Percentiles rank a stretch among this genome's conserved stretches.
Evolutionary conservation across 1,140 invertebrate genomes (phyloP).

Genomic region (Lordiphosa mommai): DNA sequence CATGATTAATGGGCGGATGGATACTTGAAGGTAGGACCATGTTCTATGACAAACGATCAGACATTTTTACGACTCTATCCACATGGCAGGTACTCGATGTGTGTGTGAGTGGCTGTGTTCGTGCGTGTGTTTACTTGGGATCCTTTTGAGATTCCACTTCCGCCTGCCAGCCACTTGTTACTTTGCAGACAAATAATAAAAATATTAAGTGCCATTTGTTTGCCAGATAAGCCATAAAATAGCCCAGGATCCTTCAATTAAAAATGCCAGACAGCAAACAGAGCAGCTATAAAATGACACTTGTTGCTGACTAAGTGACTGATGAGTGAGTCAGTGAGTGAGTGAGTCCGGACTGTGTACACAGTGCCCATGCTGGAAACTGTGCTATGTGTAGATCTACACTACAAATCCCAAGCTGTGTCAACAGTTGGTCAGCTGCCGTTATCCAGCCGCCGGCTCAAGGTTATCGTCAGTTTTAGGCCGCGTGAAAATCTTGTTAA

Average conservation of each 20-base stretch:
- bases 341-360: constrained; percentile 5
- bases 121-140: constrained; percentile 32
- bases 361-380: constrained; percentile 15
- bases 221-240: constrained; percentile 42
- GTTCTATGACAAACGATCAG: constrained; percentile 47
- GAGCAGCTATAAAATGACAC: constrained; percentile 44
- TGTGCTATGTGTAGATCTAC: constrained; percentile 14
- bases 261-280: constrained; percentile 36
- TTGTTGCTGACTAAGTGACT: constrained; percentile 1
- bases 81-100: constrained; percentile 31
- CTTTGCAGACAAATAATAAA: constrained; percentile 52
- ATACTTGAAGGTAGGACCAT: constrained; percentile 17
- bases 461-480: constrained; percentile 59
- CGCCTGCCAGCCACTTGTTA: constrained; percentile 56
- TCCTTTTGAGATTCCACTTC: constrained; percentile 48
- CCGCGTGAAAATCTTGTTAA: constrained; percentile 66
- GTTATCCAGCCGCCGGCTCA: constrained; percentile 18
- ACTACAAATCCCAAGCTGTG: constrained; percentile 16
- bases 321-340: constrained; percentile 10
- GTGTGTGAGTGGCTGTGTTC: no score
- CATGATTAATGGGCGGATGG: constrained; percentile 52
- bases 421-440: constrained; percentile 7
- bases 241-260: constrained; percentile 50
- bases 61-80: constrained; percentile 51
- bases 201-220: constrained; percentile 60